Conservation (phyloP, 2,888 invertebrate genomes). For the Nomada lathburiana region DNA sequence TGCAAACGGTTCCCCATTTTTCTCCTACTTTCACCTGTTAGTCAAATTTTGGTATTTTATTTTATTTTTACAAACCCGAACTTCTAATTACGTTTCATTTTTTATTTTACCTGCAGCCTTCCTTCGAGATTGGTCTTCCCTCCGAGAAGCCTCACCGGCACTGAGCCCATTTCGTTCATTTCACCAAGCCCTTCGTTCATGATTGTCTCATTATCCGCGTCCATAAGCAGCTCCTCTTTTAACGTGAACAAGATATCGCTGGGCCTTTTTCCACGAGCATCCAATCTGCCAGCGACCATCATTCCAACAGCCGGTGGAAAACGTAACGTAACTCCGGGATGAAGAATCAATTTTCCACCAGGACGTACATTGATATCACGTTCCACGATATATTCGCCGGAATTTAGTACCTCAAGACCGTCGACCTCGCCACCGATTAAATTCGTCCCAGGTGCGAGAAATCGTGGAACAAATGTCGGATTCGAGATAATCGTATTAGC, state of each 20-base stretch:
- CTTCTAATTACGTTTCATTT: no score
- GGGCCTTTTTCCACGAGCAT: conserved; percentile 92
- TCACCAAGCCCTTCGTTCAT: conserved; percentile 82
- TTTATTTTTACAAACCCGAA: no score
- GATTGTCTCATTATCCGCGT: conserved; percentile 87
- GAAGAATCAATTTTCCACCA: conserved; percentile 94
- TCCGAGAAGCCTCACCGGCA: conserved; percentile 92
- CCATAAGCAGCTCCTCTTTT: conserved; percentile 90
- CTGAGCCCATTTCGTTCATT: conserved; percentile 87
- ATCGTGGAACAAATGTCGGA: conserved; percentile 92
- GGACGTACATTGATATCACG: conserved; percentile 97
- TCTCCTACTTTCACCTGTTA: conserved; percentile 90
- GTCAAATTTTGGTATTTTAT: not conserved
- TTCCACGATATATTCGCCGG: conserved; percentile 95
- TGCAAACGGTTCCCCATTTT: conserved; percentile 99
- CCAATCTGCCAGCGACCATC: conserved; percentile 97
- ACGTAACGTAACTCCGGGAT: conserved; percentile 94
- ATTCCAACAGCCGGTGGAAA: conserved; percentile 98
- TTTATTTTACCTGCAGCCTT: conserved; percentile 88
- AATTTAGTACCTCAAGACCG: conserved; percentile 92
- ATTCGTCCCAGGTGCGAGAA: conserved; percentile 89
- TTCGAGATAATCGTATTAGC: conserved; percentile 92
- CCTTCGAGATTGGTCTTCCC: conserved; percentile 94
- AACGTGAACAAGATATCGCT: conserved; percentile 92
- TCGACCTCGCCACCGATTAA: conserved; percentile 96